phyloP scores from a whole-genome alignment of 2,888 invertebrate species.

The Phlogophora meticulosa region DNA sequence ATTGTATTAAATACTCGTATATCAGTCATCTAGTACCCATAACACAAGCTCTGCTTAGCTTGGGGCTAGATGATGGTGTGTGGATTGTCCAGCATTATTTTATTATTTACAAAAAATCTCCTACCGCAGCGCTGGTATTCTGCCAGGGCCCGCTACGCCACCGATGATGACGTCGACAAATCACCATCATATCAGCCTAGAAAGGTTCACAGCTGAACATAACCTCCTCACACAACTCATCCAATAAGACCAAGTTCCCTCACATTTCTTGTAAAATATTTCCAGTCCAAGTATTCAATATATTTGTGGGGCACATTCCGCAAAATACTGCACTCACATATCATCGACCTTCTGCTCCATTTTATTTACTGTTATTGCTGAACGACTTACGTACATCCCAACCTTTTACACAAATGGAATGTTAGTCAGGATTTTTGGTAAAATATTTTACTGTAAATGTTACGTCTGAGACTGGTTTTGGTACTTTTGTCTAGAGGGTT shows the following conservation, averaged over 20 bases:
- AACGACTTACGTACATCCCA: slow-evolving; percentile 11
- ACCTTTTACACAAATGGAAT: slow-evolving; percentile 34
- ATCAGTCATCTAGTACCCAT: too few species aligned
- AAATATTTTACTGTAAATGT: slow-evolving; percentile 12
- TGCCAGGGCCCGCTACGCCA: too few species aligned
- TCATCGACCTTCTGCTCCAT: slow-evolving; percentile 26
- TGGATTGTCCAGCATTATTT: too few species aligned
- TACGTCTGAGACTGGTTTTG: background rate
- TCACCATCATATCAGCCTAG: too few species aligned
- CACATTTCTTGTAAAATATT: slow-evolving; percentile 32
- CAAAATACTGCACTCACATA: slow-evolving; percentile 45
- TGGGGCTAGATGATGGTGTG: too few species aligned
- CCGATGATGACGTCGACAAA: too few species aligned
- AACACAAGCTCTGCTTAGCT: too few species aligned
- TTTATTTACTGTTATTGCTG: slow-evolving; percentile 47
- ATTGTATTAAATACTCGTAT: too few species aligned
- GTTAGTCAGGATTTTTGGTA: background rate
- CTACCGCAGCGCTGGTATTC: too few species aligned
- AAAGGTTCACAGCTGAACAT: background rate
- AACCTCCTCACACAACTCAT: background rate
- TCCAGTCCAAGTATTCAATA: slow-evolving; percentile 30
- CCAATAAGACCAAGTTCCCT: background rate
- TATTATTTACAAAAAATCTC: too few species aligned
- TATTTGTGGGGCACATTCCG: slow-evolving; percentile 15
- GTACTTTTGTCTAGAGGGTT: too few species aligned